Evolutionary conservation across 2,888 invertebrate genomes (phyloP), one percentile per base, ranked within the genome.

Genomic region (Tromatobia lineatoria): DNA sequence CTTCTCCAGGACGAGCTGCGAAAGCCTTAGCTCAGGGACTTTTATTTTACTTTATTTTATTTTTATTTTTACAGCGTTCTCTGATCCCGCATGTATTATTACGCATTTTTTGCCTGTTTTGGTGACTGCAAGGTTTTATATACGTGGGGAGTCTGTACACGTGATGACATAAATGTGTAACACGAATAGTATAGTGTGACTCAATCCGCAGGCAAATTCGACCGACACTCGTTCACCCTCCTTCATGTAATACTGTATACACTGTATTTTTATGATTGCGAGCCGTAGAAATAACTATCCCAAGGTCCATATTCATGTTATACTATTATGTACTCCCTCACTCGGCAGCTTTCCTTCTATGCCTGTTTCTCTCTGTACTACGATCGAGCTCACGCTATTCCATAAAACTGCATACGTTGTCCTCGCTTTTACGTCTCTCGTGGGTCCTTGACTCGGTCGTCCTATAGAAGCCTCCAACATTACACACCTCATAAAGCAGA

Each of bases 401-500:
- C 86, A 89, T 90, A 89, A 90, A 90, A 90, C 87, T 91, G 89
- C 89, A 90, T 89, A 90, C 88, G 89, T 85, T 88, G 88, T 87
- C 85, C 85, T 61, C 86, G 88, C 88, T 92, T 93, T 93, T 93
- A 93, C 93, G 92, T 92, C 91, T 93, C 93, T 93, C 92, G 87
- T 90, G 93, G 93, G 93, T 80, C 89, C 90, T 91, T 89, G 86
- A 86, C 88, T 87, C 87, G 74, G 76, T 86, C 82, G 89, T 88
- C 89, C 88, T 88, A 13, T 45, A 38, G 75, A 81, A 78, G 78
- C 71, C 75, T 59, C 50, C 79, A 89, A 90, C 91, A 91, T 93
- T 92, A 91, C 92, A 92, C 92, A 92, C 91, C 92, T 90, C 93
- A 92, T 93, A 92, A 93, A 93, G 90, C 91, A 91, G 88, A 88